These are phyloP conservation scores for Turdus rufiventris DNA, from an alignment of 2,113 vertebrate species.

Conservation along the genomic window DNA sequence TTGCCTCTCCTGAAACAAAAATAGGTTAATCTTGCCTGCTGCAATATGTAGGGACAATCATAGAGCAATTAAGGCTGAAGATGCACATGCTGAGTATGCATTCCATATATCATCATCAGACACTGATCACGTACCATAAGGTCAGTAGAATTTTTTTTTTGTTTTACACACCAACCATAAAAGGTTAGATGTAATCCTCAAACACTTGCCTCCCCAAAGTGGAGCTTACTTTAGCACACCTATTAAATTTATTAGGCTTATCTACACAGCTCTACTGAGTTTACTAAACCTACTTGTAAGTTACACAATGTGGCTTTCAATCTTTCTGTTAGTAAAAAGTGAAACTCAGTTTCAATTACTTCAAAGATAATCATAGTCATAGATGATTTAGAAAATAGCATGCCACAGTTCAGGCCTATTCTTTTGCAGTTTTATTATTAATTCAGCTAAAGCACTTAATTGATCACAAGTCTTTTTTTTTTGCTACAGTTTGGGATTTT, in stretches of 20 bases:
- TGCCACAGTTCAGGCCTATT: not conserved
- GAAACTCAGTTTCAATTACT: not conserved
- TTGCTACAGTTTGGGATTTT: not conserved
- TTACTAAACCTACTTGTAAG: not conserved
- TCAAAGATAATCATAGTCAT: not conserved
- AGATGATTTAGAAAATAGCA: not conserved
- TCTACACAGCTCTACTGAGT: not conserved
- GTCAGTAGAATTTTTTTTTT: not conserved
- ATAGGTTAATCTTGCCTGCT: not conserved
- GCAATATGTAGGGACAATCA: not conserved
- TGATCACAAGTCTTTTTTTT: not conserved
- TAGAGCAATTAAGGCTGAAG: not conserved
- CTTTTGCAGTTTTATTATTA: not conserved
- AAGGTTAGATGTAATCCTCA: not conserved
- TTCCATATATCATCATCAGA: not conserved
- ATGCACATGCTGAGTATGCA: not conserved
- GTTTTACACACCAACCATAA: not conserved
- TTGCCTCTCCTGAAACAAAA: constrained; percentile 85
- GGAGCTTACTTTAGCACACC: not conserved
- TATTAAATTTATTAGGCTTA: not conserved
- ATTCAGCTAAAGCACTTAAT: not conserved
- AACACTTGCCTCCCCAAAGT: not conserved
- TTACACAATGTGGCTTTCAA: not conserved
- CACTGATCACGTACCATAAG: not conserved
- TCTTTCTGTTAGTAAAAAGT: not conserved